Conservation (phyloP, 2,888 invertebrate species). For the Limnephilus marmoratus region DNA sequence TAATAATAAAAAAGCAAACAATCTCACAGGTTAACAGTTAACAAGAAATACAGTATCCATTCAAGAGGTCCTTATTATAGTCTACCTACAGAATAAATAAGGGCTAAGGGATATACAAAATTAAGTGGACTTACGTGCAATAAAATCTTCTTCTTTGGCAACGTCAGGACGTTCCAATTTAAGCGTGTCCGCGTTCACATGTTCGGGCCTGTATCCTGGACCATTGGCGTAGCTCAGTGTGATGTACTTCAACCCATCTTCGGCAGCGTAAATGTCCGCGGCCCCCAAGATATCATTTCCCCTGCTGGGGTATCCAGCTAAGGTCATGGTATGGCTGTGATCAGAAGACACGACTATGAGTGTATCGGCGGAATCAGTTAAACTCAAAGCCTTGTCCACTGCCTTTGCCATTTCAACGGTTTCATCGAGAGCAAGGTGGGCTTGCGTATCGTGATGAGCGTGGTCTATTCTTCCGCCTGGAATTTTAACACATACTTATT, state of each 20-base stretch:
- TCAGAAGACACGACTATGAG: constrained; percentile 81
- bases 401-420: constrained; percentile 76
- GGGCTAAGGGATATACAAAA: neutral
- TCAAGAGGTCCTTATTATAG: too few relatives aligned
- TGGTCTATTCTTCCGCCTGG: constrained; percentile 76
- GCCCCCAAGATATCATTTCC: constrained; percentile 78
- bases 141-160: constrained; percentile 29
- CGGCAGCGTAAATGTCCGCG: constrained; percentile 72
- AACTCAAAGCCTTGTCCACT: constrained; percentile 73
- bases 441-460: constrained; percentile 77
- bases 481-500: neutral
- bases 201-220: constrained; percentile 74
- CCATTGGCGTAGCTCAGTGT: constrained; percentile 83
- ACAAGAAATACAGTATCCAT: too few relatives aligned
- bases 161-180: constrained; percentile 7
- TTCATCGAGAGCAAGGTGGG: constrained; percentile 79
- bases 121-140: constrained; percentile 28
- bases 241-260: constrained; percentile 77
- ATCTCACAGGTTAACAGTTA: too few relatives aligned
- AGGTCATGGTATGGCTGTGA: constrained; percentile 78
- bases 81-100: too few relatives aligned
- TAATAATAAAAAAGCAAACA: too few relatives aligned
- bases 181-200: neutral
- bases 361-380: constrained; percentile 77
- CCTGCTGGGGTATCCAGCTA: constrained; percentile 77